Evolutionary conservation across 2,113 vertebrate species (phyloP).

Genomic region (Pygoscelis antarcticus): DNA sequence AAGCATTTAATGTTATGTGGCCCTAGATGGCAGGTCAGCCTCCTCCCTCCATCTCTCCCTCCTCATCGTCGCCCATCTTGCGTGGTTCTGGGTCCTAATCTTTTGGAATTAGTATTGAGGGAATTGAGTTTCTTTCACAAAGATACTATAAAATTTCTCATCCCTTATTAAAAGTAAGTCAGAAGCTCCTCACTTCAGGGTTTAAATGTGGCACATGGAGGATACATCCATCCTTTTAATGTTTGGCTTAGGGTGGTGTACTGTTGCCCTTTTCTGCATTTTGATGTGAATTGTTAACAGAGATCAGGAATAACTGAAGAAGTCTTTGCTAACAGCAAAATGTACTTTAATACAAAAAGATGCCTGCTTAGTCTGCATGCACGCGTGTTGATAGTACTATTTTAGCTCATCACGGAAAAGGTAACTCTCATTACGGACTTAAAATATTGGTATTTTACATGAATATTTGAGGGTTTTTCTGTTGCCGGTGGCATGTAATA

Average conservation of each 20-base stretch:
- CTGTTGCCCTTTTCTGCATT: not conserved
- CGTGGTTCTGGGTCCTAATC: not conserved
- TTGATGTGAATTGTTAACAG: not conserved
- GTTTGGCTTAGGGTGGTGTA: not conserved
- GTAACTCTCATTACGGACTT: not conserved
- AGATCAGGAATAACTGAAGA: not conserved
- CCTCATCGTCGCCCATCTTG: fast-evolving
- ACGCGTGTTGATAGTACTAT: fast-evolving
- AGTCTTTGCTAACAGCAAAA: not conserved
- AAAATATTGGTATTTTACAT: not conserved
- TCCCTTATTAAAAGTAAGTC: not conserved
- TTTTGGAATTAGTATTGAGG: not conserved
- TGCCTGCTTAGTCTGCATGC: not conserved
- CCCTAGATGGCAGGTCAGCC: not conserved
- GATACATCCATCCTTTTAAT: not conserved
- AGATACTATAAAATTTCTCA: not conserved
- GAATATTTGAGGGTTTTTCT: not conserved
- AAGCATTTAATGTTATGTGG: not conserved
- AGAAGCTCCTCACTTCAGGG: not conserved
- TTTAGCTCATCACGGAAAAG: not conserved
- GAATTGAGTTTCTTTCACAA: not conserved
- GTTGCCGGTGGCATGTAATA: not conserved
- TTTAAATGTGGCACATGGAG: not conserved
- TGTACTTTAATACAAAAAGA: not conserved
- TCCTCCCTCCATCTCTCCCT: not conserved